Conservation (phyloP, 1,140 invertebrate species). For the Drosophila guanche region DNA sequence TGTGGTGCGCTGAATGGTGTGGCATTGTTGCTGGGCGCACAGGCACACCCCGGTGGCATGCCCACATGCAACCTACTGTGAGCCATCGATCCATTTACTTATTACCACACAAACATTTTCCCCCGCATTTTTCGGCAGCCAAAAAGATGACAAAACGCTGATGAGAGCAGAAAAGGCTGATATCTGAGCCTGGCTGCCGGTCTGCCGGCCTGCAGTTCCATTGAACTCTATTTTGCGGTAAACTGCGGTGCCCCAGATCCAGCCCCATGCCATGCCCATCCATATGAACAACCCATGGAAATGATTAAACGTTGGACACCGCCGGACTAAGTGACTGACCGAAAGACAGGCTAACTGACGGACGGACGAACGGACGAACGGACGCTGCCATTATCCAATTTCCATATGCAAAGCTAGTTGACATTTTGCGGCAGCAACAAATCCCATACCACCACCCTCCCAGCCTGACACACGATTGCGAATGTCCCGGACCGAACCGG, state of each 20-base stretch:
- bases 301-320: conserved; percentile 47
- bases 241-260: conserved; percentile 11
- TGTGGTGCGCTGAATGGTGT: conserved; percentile 68
- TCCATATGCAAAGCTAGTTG: conserved; percentile 78
- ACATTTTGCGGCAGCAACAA: conserved; percentile 74
- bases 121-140: conserved; percentile 15
- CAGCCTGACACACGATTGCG: no score
- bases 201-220: conserved; percentile 7
- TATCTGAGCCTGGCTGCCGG: conserved; percentile 21
- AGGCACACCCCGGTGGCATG: background rate
- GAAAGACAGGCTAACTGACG: conserved; percentile 28
- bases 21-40: conserved; percentile 53
- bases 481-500: background rate
- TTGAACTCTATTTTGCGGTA: conserved; percentile 44
- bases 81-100: conserved; percentile 52
- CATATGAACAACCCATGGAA: conserved; percentile 33
- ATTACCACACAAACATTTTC: conserved; percentile 47
- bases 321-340: conserved; percentile 25
- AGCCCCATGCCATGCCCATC: background rate
- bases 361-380: conserved; percentile 24
- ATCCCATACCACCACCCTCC: background rate
- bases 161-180: conserved; percentile 1
- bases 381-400: conserved; percentile 76
- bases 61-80: background rate
- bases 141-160: conserved; percentile 49